Evolutionary conservation across 92 coral and sea anemone species (phyloP), one percentile per base, ranked within the genome.

Genomic region (Parazoanthus swiftii): DNA sequence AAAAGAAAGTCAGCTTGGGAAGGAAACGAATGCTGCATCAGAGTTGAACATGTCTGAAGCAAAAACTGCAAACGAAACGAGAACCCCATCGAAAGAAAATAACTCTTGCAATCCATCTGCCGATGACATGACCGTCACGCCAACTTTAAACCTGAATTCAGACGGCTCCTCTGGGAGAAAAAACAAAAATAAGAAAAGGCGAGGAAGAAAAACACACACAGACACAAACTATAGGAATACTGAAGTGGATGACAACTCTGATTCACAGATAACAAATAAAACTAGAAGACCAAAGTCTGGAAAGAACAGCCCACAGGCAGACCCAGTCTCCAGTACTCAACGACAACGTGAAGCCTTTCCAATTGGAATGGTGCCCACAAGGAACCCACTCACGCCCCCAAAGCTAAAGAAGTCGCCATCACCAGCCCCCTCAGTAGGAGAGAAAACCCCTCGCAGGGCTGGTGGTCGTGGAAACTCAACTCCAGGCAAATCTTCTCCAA

Each of bases 401-500:
- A 82, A 76, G 67, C 51, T 25, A 89, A 74, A 56, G 48, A 77
- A 75, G 23, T 66, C 29, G 15, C 25, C 90, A 38, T 35, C 29
- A 33, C 50, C 84, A 75, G 37, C 86, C 80, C 79, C 65, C 56
- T 66, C 59, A 78, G 25, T 0, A 29, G 74, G 73, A 74, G 81
- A 74, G 39, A 79, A 77, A 9, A 90, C 93, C 35, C 81, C 93
- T 74, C 67, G 36, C 37, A 79, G 66, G 33, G 70, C 77, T 10
- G 73, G 54, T 68, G 77, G 85, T 1, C 58, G 23, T 37, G 86
- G 68, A 35, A 81, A 37, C 35, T 85, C 43, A 16, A 29, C 54
- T 26, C 83, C 80, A 63, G 79, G 85, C 13, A 89, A 90, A 38
- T 90, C 93, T 2, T 81, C 93, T 72, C 85, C 71, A 42, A 90